Conservation (phyloP, 2,888 invertebrate species). For the Empis stercorea region DNA sequence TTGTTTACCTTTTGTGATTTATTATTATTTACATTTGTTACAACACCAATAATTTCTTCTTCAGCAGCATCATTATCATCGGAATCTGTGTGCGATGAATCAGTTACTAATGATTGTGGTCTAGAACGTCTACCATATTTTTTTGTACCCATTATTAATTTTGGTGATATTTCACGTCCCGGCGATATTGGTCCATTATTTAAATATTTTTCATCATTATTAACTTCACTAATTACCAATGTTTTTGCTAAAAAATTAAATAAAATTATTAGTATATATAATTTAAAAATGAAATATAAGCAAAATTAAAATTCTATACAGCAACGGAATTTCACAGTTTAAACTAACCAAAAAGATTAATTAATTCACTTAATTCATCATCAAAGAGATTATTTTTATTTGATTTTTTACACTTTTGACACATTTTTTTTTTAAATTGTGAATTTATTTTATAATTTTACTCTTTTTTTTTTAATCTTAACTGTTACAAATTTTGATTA, state of each 20-base stretch:
- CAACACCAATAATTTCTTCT: neutral
- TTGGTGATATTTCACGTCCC: conserved; percentile 59
- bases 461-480: too few relatives aligned
- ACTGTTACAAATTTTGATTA: too few relatives aligned
- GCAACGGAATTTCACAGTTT: too few relatives aligned
- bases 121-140: conserved; percentile 62
- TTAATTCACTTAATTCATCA: neutral
- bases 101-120: conserved; percentile 39
- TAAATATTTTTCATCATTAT: conserved; percentile 13
- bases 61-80: conserved; percentile 24
- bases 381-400: too few relatives aligned
- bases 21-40: neutral
- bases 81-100: conserved; percentile 31
- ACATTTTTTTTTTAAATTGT: too few relatives aligned
- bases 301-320: too few relatives aligned
- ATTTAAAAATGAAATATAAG: too few relatives aligned
- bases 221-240: conserved; percentile 23
- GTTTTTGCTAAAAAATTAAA: conserved; percentile 21
- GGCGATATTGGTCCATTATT: conserved; percentile 40
- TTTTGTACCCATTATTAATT: conserved; percentile 58
- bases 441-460: too few relatives aligned
- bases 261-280: too few relatives aligned
- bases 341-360: conserved; percentile 6
- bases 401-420: too few relatives aligned
- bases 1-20: too few relatives aligned